Conservation (phyloP, 2,888 invertebrate genomes). For the Limnephilus auricula region DNA sequence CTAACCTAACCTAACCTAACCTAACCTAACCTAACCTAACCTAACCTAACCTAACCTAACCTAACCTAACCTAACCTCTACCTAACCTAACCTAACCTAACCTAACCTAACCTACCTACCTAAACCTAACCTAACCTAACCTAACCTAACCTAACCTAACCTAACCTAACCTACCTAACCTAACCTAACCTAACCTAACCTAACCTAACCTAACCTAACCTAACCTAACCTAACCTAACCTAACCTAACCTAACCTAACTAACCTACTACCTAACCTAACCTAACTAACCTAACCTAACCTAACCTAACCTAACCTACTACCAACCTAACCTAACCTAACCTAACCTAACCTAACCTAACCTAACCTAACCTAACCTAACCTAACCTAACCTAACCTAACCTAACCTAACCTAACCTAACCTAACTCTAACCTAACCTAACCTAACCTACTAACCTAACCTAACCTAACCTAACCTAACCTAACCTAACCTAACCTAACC, state of each 20-base stretch:
- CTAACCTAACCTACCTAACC: conserved; percentile 68
- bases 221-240: conserved; percentile 65
- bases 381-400: conserved; percentile 68
- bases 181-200: conserved; percentile 69
- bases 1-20: conserved; percentile 68
- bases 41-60: conserved; percentile 68
- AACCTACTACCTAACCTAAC: conserved; percentile 45
- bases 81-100: conserved; percentile 68
- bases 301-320: conserved; percentile 68
- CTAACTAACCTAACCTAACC: conserved; percentile 69
- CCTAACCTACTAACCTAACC: conserved; percentile 68
- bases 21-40: conserved; percentile 68
- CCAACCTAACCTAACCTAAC: conserved; percentile 66
- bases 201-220: conserved; percentile 70
- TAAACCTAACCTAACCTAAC: conserved; percentile 65
- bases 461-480: conserved; percentile 68
- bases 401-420: conserved; percentile 67
- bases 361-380: conserved; percentile 49
- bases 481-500: conserved; percentile 68
- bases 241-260: conserved; percentile 45
- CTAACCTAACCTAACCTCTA: conserved; percentile 68
- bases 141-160: conserved; percentile 60
- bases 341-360: no score
- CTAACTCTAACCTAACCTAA: conserved; percentile 68
- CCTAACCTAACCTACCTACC: conserved; percentile 67